These are phyloP conservation scores for Remorina albescens DNA, from an alignment of 2,797 vertebrate genomes.

Conservation along the genomic window DNA sequence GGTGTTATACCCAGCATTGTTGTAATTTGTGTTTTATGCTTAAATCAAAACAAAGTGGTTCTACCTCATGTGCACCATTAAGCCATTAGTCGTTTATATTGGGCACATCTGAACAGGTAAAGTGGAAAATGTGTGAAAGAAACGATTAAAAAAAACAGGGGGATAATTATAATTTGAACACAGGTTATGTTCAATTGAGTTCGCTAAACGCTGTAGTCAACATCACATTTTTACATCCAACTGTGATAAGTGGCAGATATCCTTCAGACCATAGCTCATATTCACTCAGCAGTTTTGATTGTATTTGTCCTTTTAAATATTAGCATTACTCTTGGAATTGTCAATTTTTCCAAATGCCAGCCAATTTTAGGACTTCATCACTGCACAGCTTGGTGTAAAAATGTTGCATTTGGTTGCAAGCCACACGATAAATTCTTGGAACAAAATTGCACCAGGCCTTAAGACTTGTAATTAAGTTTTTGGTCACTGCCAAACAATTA, in stretches of 20 bases:
- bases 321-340: constrained; percentile 27
- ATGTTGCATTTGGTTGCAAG: constrained; percentile 56
- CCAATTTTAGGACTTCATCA: constrained; percentile 41
- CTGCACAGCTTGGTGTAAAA: constrained; percentile 42
- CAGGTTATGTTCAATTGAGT: constrained; percentile 9
- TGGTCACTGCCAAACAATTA: constrained; percentile 48
- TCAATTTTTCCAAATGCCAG: constrained; percentile 56
- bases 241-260: constrained; percentile 51
- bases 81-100: constrained; percentile 46
- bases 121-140: constrained; percentile 16
- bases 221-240: constrained; percentile 26
- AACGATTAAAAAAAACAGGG: constrained; percentile 4
- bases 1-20: constrained; percentile 27
- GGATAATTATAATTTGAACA: background rate
- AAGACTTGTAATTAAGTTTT: constrained; percentile 64
- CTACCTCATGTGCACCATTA: constrained; percentile 29
- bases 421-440: constrained; percentile 65
- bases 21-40: constrained; percentile 47
- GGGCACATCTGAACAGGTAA: constrained; percentile 32
- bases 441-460: constrained; percentile 50
- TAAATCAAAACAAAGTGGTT: constrained; percentile 57
- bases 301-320: constrained; percentile 42
- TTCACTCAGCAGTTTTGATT: constrained; percentile 31
- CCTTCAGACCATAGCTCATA: constrained; percentile 29
- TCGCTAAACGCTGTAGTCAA: constrained; percentile 43